These are phyloP conservation scores for Scaptomyza montana DNA, from an alignment of 1,140 invertebrate genomes.

Conservation along the genomic window DNA sequence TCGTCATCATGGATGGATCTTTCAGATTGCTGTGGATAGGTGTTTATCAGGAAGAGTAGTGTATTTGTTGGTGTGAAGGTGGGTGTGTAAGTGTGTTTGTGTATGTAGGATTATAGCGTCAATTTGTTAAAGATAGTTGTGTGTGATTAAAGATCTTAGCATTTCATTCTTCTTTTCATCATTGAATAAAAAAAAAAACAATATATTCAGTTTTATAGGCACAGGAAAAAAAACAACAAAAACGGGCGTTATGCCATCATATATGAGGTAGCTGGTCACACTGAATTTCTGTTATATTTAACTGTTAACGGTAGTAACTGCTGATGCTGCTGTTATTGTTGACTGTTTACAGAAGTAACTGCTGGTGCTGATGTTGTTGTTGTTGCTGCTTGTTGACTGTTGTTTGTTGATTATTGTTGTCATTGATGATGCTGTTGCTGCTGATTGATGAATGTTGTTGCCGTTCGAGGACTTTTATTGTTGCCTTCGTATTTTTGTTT, in stretches of 20 bases:
- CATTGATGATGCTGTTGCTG: slow-evolving; percentile 40
- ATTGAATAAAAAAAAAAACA: slow-evolving; percentile 25
- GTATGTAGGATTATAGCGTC: not conserved
- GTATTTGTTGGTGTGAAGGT: slow-evolving; percentile 11
- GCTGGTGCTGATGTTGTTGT: slow-evolving; percentile 7
- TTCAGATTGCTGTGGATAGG: slow-evolving; percentile 10
- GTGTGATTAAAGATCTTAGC: not conserved
- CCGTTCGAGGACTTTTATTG: slow-evolving; percentile 3
- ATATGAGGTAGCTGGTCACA: slow-evolving; percentile 1
- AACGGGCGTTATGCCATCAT: not conserved
- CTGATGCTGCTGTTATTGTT: slow-evolving; percentile 3
- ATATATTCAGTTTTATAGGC: not conserved
- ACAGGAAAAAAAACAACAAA: slow-evolving; percentile 39
- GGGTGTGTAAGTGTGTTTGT: not conserved
- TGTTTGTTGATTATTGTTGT: slow-evolving; percentile 59
- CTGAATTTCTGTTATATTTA: not conserved
- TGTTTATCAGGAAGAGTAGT: slow-evolving; percentile 1
- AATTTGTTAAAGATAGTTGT: too few species aligned
- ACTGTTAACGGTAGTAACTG: slow-evolving; percentile 3
- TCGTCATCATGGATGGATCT: slow-evolving; percentile 21
- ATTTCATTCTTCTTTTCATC: not conserved
- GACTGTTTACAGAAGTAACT: slow-evolving; percentile 1
- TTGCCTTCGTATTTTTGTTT: slow-evolving; percentile 26
- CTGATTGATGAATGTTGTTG: slow-evolving; percentile 35
- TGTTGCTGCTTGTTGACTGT: slow-evolving; percentile 21